Evolutionary conservation across 2,797 vertebrate genomes (phyloP).

Genomic region (Poecilia picta): DNA sequence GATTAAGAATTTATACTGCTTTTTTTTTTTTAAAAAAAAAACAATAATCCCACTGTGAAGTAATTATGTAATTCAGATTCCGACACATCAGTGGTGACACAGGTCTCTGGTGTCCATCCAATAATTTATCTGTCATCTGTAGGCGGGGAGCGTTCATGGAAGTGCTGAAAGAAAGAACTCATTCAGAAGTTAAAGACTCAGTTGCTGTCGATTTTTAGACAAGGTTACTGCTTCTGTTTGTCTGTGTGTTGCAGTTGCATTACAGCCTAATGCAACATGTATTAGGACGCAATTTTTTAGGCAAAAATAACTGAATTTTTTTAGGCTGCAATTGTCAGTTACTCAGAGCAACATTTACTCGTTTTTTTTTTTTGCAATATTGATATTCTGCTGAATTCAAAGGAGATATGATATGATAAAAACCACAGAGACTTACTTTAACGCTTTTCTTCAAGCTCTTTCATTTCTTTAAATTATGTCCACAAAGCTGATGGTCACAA

Average conservation of each 20-base stretch:
- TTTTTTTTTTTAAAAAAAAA: not conserved
- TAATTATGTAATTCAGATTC: conserved; percentile 2
- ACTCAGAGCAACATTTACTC: not conserved
- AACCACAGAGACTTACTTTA: not conserved
- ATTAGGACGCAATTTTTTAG: too few relatives aligned
- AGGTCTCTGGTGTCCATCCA: not conserved
- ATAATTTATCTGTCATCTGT: not conserved
- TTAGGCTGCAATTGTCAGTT: not conserved
- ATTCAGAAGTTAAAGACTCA: not conserved
- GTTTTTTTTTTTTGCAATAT: not conserved
- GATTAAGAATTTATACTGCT: not conserved
- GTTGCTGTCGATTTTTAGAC: not conserved
- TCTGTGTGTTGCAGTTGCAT: not conserved
- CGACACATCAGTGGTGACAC: not conserved
- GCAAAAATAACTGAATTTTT: too few relatives aligned
- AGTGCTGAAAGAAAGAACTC: not conserved
- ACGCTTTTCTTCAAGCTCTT: not conserved
- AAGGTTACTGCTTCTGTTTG: not conserved
- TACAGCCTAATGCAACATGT: too few relatives aligned
- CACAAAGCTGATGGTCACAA: not conserved
- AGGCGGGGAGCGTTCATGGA: not conserved
- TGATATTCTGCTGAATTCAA: not conserved
- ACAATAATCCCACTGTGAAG: conserved; percentile 11
- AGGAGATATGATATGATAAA: not conserved
- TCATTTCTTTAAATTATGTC: not conserved